These are phyloP conservation scores for Platycercus adscitus DNA, from an alignment of 2,113 vertebrate species.

Conservation along the genomic window DNA sequence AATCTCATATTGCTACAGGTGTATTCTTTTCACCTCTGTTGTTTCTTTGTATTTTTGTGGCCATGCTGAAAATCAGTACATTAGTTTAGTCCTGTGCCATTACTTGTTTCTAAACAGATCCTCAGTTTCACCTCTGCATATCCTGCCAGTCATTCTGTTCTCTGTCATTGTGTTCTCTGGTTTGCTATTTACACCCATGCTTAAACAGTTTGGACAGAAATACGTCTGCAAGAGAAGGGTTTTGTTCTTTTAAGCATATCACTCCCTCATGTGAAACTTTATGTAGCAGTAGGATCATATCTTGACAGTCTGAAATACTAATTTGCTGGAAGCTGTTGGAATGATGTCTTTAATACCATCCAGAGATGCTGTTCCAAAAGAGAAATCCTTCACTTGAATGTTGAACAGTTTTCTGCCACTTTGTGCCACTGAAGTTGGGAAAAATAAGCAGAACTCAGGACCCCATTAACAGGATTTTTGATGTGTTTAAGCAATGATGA, in stretches of 20 bases:
- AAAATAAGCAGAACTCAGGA: neutral
- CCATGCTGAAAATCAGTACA: neutral
- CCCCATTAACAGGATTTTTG: neutral
- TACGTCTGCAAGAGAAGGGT: neutral
- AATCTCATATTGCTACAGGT: neutral
- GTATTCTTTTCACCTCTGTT: neutral
- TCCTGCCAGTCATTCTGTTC: neutral
- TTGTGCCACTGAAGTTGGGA: neutral
- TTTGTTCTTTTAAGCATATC: slow-evolving; percentile 7
- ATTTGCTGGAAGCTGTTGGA: neutral
- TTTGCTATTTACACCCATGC: neutral
- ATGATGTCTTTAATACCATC: neutral
- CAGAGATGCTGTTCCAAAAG: neutral
- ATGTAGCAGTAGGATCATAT: neutral
- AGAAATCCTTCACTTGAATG: neutral
- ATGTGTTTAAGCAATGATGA: neutral
- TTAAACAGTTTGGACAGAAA: neutral
- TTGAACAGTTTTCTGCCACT: neutral
- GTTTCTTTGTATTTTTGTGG: neutral
- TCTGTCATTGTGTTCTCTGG: neutral
- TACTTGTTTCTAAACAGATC: neutral
- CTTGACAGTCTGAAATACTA: neutral
- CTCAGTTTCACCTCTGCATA: neutral
- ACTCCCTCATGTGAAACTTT: neutral
- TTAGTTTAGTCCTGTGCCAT: neutral